Percentiles rank a stretch among this genome's conserved stretches.
Conservation (phyloP, 2,797 vertebrate genomes). For the Agapornis canus region DNA sequence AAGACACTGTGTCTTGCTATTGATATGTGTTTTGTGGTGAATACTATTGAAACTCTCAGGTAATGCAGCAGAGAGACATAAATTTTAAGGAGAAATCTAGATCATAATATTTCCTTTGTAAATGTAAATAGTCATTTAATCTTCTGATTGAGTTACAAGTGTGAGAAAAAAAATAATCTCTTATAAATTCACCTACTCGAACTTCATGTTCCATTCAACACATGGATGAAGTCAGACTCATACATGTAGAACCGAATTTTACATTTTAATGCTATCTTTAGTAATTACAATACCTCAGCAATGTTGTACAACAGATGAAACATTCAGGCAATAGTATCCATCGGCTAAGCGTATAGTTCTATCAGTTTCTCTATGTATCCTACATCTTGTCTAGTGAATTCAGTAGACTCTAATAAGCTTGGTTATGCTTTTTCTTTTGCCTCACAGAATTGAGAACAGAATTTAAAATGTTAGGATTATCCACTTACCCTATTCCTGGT, state of each 20-base stretch:
- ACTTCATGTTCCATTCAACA: background rate
- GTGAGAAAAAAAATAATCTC: fast-evolving
- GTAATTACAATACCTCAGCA: background rate
- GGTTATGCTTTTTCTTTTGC: background rate
- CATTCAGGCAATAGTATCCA: background rate
- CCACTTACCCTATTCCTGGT: background rate
- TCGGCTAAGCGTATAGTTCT: background rate
- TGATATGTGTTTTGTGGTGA: background rate
- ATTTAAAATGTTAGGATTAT: background rate
- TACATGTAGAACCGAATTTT: background rate
- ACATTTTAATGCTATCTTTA: background rate
- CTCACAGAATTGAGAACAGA: background rate
- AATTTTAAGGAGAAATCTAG: background rate
- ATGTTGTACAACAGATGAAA: background rate
- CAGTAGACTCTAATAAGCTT: background rate
- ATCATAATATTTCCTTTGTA: background rate
- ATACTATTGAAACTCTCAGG: background rate
- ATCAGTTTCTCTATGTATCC: background rate
- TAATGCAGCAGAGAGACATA: background rate
- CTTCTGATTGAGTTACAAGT: background rate
- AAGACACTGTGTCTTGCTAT: background rate
- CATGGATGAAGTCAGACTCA: background rate
- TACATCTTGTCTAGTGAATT: background rate
- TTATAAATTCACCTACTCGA: background rate
- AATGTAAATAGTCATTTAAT: background rate